These are phyloP conservation scores for Porites lutea DNA, from an alignment of 64 coral and sea anemone genomes.

Conservation along the genomic window DNA sequence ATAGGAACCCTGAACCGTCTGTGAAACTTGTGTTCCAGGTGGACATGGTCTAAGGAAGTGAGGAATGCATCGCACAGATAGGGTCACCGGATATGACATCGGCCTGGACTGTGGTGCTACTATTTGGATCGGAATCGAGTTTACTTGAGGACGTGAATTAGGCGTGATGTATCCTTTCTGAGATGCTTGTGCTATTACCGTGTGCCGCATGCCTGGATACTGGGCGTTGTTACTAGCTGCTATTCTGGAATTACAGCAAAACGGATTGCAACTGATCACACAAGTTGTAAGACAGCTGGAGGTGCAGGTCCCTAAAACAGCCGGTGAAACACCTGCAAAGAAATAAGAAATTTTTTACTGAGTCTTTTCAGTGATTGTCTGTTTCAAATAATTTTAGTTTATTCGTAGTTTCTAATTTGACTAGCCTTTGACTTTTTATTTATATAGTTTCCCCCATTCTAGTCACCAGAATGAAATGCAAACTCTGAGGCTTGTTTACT, in stretches of 20 bases:
- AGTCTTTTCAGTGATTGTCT: too few species aligned
- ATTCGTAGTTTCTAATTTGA: too few species aligned
- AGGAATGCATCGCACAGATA: slow-evolving; percentile 17
- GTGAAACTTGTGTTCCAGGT: slow-evolving; percentile 19
- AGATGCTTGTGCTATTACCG: slow-evolving; percentile 12
- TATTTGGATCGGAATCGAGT: not conserved
- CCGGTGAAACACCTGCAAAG: slow-evolving; percentile 59
- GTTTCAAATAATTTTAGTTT: too few species aligned
- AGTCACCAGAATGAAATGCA: too few species aligned
- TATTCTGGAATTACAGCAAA: slow-evolving; percentile 76
- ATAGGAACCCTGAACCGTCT: not conserved
- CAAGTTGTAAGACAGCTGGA: slow-evolving; percentile 56
- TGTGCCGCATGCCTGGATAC: slow-evolving; percentile 29
- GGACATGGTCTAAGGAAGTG: not conserved
- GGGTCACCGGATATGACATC: not conserved
- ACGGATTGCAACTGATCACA: slow-evolving; percentile 76
- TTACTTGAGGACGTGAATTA: not conserved
- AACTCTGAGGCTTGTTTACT: too few species aligned
- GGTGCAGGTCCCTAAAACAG: slow-evolving; percentile 71
- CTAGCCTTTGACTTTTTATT: too few species aligned
- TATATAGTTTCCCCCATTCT: too few species aligned
- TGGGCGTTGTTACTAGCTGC: slow-evolving; percentile 28
- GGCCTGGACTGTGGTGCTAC: not conserved
- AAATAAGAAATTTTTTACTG: not conserved
- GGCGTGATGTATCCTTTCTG: not conserved